Evolutionary conservation across 2,797 vertebrate species (phyloP), one percentile per base, ranked within the genome.

Genomic region (Channallabes apus): DNA sequence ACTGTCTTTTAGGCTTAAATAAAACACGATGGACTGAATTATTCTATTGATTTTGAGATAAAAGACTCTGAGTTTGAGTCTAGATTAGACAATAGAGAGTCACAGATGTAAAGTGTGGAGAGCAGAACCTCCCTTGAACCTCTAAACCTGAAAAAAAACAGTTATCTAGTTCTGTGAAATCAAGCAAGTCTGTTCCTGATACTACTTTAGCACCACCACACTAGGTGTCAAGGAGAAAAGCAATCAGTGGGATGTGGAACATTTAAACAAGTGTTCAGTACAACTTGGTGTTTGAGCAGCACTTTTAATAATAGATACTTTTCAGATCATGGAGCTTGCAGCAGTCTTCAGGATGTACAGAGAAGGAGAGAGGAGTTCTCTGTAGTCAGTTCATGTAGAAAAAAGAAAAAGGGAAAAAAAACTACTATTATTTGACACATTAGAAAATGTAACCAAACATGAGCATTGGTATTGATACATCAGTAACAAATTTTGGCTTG

Each of bases 1-100:
- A 58, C 22, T 6, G 29, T 77, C 29, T 77, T 77, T 72, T 51
- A 72, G 24, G 38, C 38, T 41, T 1, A 11, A 61, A 22, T 38
- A 22, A 59, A 61, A 78, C 32, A 78, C 38, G 32, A 32, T 12
- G 29, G 56, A 61, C 59, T 32, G 32, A 81, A 81, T 72, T 15
- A 71, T n/a, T 27, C 46, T 77, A 65, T 80, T 8, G 72, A 8
- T 84, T 86, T 87, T 83, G 68, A 89, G 85, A 90, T 90, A 51
- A 87, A 87, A 86, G 41, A 87, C 35, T 32, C 41, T 8, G 22
- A 61, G 76, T 87, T 82, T 72, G 78, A 89, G 59, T 84, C 88
- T 22, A 35, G 82, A 32, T 73, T 83, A 35, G 86, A 67, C 20
- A 86, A 82, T 84, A 80, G 51, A 68, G 82, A 90, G 64, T 85